A percentile compares a stretch with the other conserved stretches of the same genome.
Conservation (phyloP, 2,797 vertebrate species). For the Myotis daubentonii region DNA sequence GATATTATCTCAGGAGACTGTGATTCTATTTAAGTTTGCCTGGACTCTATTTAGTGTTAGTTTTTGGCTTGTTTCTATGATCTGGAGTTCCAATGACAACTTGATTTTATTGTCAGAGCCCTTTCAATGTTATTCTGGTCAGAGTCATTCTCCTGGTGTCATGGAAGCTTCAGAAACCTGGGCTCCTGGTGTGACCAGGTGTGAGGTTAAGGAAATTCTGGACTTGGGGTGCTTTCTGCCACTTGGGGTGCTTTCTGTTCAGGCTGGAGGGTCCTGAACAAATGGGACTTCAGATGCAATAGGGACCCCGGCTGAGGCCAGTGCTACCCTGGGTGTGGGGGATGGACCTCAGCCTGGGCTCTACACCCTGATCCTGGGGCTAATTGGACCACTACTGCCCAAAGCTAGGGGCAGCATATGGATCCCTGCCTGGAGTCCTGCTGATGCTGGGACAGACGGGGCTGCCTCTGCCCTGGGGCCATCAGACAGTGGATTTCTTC, state of each 20-base stretch:
- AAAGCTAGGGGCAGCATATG: rapidly evolving
- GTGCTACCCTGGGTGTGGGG: rapidly evolving
- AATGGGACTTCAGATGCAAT: too few species aligned
- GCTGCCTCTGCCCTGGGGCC: background rate
- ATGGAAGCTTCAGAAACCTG: too few species aligned
- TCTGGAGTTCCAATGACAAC: background rate
- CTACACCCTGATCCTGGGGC: background rate
- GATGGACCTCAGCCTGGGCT: background rate
- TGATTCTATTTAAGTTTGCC: background rate
- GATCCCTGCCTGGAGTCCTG: background rate
- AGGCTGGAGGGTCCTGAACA: background rate
- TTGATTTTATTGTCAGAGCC: background rate
- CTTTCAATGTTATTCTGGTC: background rate
- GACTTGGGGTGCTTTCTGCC: too few species aligned
- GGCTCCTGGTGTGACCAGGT: too few species aligned
- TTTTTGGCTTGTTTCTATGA: background rate
- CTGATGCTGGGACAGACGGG: rapidly evolving
- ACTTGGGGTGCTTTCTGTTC: too few species aligned
- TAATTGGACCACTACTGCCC: rapidly evolving
- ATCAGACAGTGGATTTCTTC: too few species aligned
- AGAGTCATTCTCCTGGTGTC: background rate
- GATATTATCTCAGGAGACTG: background rate
- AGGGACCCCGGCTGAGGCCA: background rate
- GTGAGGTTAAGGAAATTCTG: background rate
- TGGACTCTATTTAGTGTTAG: rapidly evolving